Base-by-base conservation (phyloP, 2,888 invertebrate species). In the Hydrotaea cyrtoneurina region DNA sequence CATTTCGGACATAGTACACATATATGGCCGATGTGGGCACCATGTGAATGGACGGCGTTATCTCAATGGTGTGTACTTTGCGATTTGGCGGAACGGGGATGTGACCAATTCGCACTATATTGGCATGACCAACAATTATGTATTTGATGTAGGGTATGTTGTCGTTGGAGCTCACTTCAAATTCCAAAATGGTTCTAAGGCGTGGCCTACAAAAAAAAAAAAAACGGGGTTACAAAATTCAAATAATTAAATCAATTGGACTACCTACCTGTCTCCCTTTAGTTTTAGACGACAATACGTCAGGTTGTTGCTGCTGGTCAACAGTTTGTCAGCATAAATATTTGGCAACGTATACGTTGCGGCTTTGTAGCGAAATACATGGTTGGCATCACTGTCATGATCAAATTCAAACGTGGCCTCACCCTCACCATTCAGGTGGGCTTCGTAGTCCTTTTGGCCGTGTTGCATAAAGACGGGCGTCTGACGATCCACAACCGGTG, bases 321-420 rank as follows among this genome's bases (percentile, higher is more conserved):
- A 26, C 11, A 39, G 43, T 1, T n/a, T 0, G 10, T 43, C 13
- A 10, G 31, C 19, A 7, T 43, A 72, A n/a, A 81, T 77, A 64
- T 39, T 46, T 5, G n/a, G 31, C 5, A 17, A 19, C 2, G 21
- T 15, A 26, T 23, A 23, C 15, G 23, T 15, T 5, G 69, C 13
- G 36, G 66, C 53, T 4, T 43, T 43, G 50, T 46, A 59, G 7
- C 7, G 21, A 17, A 53, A 66, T 10, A 19, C 0, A 55, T 78
- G 59, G 15, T 75, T 21, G 7, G 19, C 80, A 23, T 59, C 21
- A 13, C 23, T 1, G 1, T 90, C 93, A 43, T 82, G 53, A n/a
- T 78, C 74, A 75, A 78, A 78, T 39, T 82, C 82, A 62, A 82
- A 77, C 23, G 19, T 59, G 11, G 78, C 82, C n/a, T 39, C 19